These are phyloP conservation scores for Ferdinandea cuprea DNA, from an alignment of 2,888 invertebrate genomes.

Conservation along the genomic window DNA sequence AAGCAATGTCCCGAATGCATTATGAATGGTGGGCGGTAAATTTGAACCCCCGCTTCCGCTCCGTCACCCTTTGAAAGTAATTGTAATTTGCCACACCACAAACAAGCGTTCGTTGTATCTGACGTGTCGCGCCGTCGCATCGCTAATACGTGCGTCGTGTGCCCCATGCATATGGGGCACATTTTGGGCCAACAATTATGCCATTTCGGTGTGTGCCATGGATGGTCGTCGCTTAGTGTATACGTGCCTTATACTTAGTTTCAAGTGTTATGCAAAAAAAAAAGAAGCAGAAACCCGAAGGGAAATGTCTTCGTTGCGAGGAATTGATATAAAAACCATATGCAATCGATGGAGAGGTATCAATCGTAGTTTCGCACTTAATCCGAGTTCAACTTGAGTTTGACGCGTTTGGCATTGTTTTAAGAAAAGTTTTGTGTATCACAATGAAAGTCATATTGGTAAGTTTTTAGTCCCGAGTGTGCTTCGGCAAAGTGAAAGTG, in stretches of 20 bases:
- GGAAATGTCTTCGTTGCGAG: conserved; percentile 37
- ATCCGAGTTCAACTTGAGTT: conserved; percentile 43
- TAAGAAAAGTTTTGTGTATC: conserved; percentile 39
- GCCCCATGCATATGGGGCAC: conserved; percentile 35
- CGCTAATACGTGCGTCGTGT: conserved; percentile 62
- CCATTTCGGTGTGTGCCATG: conserved; percentile 68
- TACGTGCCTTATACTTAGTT: conserved; percentile 71
- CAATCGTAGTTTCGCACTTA: conserved; percentile 64
- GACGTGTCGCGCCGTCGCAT: conserved; percentile 8
- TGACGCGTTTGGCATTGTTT: conserved; percentile 27
- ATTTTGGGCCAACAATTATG: conserved; percentile 69
- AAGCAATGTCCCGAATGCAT: conserved; percentile 9
- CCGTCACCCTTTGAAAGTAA: conserved; percentile 25
- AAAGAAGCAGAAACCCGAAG: too few species aligned
- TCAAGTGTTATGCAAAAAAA: conserved; percentile 60
- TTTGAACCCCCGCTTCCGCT: conserved; percentile 46
- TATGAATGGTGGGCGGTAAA: background rate
- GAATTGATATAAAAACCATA: conserved; percentile 73
- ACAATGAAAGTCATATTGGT: conserved; percentile 70
- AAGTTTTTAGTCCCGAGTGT: conserved; percentile 40
- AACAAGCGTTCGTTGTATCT: conserved; percentile 21
- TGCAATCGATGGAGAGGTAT: conserved; percentile 65
- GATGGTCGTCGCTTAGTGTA: conserved; percentile 36
- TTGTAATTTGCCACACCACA: conserved; percentile 61
- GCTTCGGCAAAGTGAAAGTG: conserved; percentile 48